Conservation (phyloP, 2,888 invertebrate genomes). For the Nomada flava region DNA sequence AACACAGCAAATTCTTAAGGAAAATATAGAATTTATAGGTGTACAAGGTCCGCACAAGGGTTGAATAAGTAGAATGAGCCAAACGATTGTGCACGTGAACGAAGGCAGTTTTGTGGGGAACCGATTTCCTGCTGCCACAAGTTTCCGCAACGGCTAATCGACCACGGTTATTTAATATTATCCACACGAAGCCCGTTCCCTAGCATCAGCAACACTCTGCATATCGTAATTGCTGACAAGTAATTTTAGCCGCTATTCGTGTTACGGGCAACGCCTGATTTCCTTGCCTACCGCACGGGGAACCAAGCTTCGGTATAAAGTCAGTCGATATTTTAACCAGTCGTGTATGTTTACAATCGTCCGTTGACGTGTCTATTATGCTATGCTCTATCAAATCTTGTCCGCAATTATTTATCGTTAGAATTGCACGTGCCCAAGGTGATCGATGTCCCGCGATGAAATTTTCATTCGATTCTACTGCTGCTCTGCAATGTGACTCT, state of each 20-base stretch:
- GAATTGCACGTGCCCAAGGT: not conserved
- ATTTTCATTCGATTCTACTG: constrained; percentile 5
- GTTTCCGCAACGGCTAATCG: constrained; percentile 4
- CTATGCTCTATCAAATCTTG: not conserved
- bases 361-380: constrained; percentile 38
- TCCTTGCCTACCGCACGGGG: constrained; percentile 2
- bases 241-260: constrained; percentile 55
- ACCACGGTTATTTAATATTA: constrained; percentile 36
- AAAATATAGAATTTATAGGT: too few species aligned
- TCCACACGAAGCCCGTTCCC: not conserved
- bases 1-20: too few species aligned
- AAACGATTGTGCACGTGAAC: too few species aligned
- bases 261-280: constrained; percentile 43
- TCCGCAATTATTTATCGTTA: constrained; percentile 32
- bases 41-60: too few species aligned
- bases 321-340: constrained; percentile 54
- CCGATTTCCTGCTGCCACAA: not conserved
- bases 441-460: constrained; percentile 1
- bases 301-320: constrained; percentile 5
- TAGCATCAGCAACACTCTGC: constrained; percentile 21
- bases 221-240: constrained; percentile 56
- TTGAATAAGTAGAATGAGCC: too few species aligned
- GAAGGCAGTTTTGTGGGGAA: not conserved
- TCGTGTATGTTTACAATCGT: constrained; percentile 36
- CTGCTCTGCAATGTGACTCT: too few species aligned